phyloP scores from a whole-genome alignment of 2,888 invertebrate species.

The Phania funesta region DNA sequence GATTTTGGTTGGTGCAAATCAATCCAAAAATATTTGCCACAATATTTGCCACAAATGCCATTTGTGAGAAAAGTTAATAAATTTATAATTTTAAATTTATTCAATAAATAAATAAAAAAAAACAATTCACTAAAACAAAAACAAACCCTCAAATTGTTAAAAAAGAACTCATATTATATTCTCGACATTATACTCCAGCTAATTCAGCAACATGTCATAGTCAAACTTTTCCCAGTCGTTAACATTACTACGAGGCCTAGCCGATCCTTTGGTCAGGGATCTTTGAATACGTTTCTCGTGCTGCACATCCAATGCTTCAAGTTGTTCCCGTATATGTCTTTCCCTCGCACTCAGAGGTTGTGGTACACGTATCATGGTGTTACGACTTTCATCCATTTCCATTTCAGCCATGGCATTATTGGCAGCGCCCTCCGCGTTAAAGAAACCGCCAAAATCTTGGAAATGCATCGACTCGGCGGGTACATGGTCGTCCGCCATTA shows the following conservation, averaged over 20 bases:
- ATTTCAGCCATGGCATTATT: slow-evolving; percentile 69
- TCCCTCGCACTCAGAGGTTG: slow-evolving; percentile 73
- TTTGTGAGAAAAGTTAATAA: not conserved
- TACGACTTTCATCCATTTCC: slow-evolving; percentile 75
- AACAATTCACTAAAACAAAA: slow-evolving; percentile 12
- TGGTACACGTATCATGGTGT: slow-evolving; percentile 71
- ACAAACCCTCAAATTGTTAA: slow-evolving; percentile 24
- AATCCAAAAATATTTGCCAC: not conserved
- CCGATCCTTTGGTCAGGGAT: slow-evolving; percentile 73
- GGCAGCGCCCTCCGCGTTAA: slow-evolving; percentile 70
- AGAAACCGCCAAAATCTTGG: slow-evolving; percentile 75
- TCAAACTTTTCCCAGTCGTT: slow-evolving; percentile 77
- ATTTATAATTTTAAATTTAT: slow-evolving; percentile 6
- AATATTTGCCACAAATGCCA: not conserved
- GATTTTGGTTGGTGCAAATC: too few species aligned
- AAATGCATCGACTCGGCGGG: slow-evolving; percentile 73
- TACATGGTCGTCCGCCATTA: slow-evolving; percentile 73
- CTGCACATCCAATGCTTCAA: slow-evolving; percentile 71
- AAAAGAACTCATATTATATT: not conserved
- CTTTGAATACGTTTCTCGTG: slow-evolving; percentile 70
- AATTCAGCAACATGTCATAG: slow-evolving; percentile 73
- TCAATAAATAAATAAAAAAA: slow-evolving; percentile 28
- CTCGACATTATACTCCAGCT: slow-evolving; percentile 36
- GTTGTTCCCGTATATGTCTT: slow-evolving; percentile 70
- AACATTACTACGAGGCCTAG: slow-evolving; percentile 70